These are phyloP conservation scores for Tetanocera ferruginea DNA, from an alignment of 2,888 invertebrate species.

Conservation along the genomic window DNA sequence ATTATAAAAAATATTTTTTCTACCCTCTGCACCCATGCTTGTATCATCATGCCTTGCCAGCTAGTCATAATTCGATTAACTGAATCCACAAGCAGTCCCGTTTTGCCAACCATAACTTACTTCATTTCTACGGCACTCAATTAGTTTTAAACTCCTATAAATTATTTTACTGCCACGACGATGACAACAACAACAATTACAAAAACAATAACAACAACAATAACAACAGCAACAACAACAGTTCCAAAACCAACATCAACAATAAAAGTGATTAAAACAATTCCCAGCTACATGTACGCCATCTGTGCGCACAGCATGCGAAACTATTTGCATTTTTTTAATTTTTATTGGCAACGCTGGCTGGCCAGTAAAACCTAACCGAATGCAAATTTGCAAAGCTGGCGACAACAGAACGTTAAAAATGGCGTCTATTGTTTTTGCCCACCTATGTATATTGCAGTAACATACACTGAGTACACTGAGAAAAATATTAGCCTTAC, in stretches of 20 bases:
- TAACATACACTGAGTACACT: too few relatives aligned
- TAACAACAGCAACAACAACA: background rate
- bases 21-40: background rate
- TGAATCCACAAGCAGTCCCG: background rate
- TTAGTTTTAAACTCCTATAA: conserved; percentile 23
- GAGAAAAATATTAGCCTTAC: too few relatives aligned
- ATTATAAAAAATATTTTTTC: background rate
- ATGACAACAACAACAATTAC: background rate
- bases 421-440: too few relatives aligned
- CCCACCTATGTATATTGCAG: too few relatives aligned
- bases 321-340: conserved; percentile 6
- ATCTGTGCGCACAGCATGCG: conserved; percentile 1
- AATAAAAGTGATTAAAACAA: background rate
- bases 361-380: background rate
- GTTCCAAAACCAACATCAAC: background rate
- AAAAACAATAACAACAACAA: conserved; percentile 7
- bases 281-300: background rate
- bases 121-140: conserved; percentile 10
- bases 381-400: too few relatives aligned
- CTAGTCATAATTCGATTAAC: background rate
- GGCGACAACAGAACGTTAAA: background rate
- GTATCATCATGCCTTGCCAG: background rate
- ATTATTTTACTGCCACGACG: background rate
- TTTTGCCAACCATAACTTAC: background rate
- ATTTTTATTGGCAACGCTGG: background rate